Percentiles rank a stretch among this genome's conserved stretches.
Conservation (phyloP, 2,888 invertebrate species). For the Drosophila kambysellisi region DNA sequence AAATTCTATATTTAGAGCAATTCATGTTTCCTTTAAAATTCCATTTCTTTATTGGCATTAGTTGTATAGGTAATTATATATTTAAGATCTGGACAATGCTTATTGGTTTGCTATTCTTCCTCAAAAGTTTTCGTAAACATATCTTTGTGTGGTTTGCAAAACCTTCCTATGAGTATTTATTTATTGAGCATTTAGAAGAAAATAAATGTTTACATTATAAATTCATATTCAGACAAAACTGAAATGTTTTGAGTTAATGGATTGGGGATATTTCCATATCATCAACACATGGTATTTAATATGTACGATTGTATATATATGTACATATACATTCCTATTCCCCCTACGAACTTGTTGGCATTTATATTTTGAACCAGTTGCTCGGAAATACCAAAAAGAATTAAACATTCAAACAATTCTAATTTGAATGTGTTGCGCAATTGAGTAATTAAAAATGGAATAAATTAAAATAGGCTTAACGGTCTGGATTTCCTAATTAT, state of each 20-base stretch:
- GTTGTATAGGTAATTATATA: neutral
- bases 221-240: constrained; percentile 24
- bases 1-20: rapidly evolving
- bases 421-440: constrained; percentile 24
- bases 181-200: neutral
- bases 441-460: constrained; percentile 21
- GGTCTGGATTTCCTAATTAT: neutral
- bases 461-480: constrained; percentile 17
- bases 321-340: constrained; percentile 15
- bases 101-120: neutral
- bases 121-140: neutral
- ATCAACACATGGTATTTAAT: constrained; percentile 45
- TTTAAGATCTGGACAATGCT: neutral
- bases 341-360: constrained; percentile 20
- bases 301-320: neutral
- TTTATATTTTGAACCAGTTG: constrained; percentile 28
- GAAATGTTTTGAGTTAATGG: constrained; percentile 16
- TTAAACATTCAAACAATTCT: constrained; percentile 16
- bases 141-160: neutral
- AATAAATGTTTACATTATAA: constrained; percentile 13
- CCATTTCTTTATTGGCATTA: neutral
- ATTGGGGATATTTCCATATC: constrained; percentile 31
- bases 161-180: neutral
- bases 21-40: rapidly evolving
- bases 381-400: constrained; percentile 23